These are phyloP conservation scores for Neopelma chrysocephalum DNA, from an alignment of 2,797 vertebrate species.

Conservation along the genomic window DNA sequence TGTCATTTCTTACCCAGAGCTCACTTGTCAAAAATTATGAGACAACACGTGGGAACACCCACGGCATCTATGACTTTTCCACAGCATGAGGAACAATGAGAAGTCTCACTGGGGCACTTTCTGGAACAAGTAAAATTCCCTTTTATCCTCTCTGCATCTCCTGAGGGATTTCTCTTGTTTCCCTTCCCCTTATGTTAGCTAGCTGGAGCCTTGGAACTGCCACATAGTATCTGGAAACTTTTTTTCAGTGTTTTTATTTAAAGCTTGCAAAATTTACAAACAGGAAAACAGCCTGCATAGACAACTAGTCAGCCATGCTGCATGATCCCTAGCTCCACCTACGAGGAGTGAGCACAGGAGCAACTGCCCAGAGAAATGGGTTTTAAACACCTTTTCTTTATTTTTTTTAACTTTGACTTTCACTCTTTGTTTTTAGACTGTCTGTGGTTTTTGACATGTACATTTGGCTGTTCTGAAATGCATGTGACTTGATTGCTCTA, in stretches of 20 bases:
- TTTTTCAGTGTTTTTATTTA: neutral
- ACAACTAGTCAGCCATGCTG: neutral
- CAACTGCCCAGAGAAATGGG: neutral
- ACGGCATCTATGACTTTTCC: accelerated
- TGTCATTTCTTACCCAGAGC: neutral
- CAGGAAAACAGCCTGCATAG: neutral
- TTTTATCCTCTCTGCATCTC: neutral
- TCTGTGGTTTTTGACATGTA: neutral
- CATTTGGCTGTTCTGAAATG: neutral
- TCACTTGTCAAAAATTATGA: neutral
- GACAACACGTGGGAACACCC: neutral
- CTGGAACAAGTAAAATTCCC: neutral
- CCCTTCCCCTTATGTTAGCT: neutral
- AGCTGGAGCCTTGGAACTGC: neutral
- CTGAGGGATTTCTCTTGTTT: neutral
- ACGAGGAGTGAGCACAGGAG: neutral
- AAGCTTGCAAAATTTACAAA: neutral
- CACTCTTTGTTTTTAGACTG: neutral
- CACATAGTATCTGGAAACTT: neutral
- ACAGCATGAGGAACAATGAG: neutral
- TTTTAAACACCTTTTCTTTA: neutral
- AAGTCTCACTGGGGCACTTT: neutral
- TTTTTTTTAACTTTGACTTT: neutral
- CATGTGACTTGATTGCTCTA: neutral
- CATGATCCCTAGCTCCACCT: neutral